Evolutionary conservation across 2,113 vertebrate species (phyloP).

Genomic region (Lates calcarifer): DNA sequence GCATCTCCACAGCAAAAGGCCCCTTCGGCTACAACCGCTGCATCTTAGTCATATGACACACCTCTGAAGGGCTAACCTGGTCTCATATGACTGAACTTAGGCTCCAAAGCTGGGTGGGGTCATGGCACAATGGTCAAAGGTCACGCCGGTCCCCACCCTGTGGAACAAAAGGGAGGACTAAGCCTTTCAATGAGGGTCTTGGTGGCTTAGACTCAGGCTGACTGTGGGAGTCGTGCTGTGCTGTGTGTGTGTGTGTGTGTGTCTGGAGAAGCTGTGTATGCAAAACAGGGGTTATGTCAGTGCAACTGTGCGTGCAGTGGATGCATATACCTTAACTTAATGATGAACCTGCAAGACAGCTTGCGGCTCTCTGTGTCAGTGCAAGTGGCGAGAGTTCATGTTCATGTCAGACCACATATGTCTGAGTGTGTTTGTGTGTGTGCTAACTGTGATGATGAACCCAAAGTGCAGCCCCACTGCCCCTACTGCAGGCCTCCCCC

Average conservation of each 20-base stretch:
- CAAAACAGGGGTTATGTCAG: neutral
- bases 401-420: constrained; percentile 47
- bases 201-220: constrained; percentile 32
- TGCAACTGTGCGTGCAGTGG: neutral
- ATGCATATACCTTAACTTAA: neutral
- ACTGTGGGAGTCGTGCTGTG: constrained; percentile 21
- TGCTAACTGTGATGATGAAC: constrained; percentile 53
- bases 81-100: constrained; percentile 61
- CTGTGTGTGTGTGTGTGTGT: constrained; percentile 26
- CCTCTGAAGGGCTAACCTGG: constrained; percentile 19
- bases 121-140: constrained; percentile 57
- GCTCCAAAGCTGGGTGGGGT: constrained; percentile 63
- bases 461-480: constrained; percentile 54
- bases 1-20: neutral
- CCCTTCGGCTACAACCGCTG: constrained; percentile 27
- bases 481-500: constrained; percentile 61
- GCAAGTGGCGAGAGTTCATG: neutral
- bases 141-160: constrained; percentile 60
- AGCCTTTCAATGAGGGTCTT: constrained; percentile 54
- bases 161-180: constrained; percentile 68
- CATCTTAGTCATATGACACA: constrained; percentile 45
- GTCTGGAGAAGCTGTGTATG: neutral
- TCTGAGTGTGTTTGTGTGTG: constrained; percentile 24
- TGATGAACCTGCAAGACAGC: constrained; percentile 7
- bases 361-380: constrained; percentile 3